Evolutionary conservation across 2,113 vertebrate species (phyloP).

Genomic region (Coracopsis vasa): DNA sequence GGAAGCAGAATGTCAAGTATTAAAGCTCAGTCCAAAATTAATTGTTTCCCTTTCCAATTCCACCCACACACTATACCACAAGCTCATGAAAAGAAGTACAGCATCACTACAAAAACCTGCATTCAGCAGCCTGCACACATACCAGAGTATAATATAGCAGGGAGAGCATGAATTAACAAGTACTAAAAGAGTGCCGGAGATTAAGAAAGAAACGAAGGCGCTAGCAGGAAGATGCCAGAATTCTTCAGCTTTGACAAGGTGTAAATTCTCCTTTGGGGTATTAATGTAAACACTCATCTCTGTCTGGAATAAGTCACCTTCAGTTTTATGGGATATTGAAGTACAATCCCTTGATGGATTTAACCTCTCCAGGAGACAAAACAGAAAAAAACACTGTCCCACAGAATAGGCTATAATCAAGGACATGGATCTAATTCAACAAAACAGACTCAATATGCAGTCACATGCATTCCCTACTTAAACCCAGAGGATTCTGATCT

Average conservation of each 20-base stretch:
- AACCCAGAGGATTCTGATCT: not conserved
- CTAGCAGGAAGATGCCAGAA: not conserved
- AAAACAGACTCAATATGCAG: not conserved
- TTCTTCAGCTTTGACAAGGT: conserved; percentile 10
- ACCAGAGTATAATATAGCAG: not conserved
- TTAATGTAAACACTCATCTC: not conserved
- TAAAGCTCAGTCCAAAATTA: conserved; percentile 59
- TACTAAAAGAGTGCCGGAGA: not conserved
- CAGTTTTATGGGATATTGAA: not conserved
- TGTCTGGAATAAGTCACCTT: not conserved
- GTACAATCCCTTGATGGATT: not conserved
- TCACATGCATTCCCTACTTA: not conserved
- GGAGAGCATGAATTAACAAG: conserved; percentile 40
- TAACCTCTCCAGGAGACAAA: not conserved
- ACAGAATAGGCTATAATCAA: not conserved
- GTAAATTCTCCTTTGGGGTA: not conserved
- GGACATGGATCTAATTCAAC: not conserved
- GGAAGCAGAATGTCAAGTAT: conserved; percentile 56
- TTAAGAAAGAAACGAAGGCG: not conserved
- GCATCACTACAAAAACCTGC: conserved; percentile 21
- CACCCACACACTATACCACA: conserved; percentile 28
- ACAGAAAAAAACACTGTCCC: not conserved
- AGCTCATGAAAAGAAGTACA: conserved; percentile 26
- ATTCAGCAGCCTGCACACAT: not conserved
- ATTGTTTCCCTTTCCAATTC: conserved; percentile 60